phyloP scores from a whole-genome alignment of 2,888 invertebrate species.

The Philopedon plagiatum region DNA sequence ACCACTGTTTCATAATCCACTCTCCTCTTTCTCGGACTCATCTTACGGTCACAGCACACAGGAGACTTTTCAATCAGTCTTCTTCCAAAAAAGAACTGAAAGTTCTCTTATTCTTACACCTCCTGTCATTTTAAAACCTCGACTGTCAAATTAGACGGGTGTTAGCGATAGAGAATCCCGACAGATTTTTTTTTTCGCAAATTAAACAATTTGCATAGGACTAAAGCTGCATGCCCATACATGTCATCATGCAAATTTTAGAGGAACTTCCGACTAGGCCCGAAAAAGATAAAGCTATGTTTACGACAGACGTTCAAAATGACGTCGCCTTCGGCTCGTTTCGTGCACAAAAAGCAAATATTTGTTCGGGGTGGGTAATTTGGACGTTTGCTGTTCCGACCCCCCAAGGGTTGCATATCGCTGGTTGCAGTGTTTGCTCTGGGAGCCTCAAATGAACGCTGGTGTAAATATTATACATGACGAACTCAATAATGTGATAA shows the following conservation, averaged over 20 bases:
- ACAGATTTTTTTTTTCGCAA: no score
- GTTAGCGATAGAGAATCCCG: no score
- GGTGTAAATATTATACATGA: constrained; percentile 43
- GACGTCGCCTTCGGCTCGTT: constrained; percentile 44
- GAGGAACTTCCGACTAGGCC: neutral
- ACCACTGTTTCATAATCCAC: no score
- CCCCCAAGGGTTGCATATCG: constrained; percentile 38
- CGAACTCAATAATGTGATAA: neutral
- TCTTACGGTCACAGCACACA: no score
- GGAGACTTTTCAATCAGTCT: no score
- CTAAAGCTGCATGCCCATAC: no score
- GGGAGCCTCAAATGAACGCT: constrained; percentile 41
- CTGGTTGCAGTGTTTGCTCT: constrained; percentile 44
- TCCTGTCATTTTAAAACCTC: no score
- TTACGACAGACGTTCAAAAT: constrained; percentile 35
- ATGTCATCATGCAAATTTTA: constrained; percentile 3
- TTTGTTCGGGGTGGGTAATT: constrained; percentile 43
- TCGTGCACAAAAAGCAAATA: constrained; percentile 48
- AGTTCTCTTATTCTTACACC: no score
- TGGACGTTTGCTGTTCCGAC: constrained; percentile 36
- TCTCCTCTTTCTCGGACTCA: no score
- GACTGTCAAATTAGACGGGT: no score
- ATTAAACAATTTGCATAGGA: no score
- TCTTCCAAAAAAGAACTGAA: no score
- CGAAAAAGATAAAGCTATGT: constrained; percentile 37